Base-by-base conservation (phyloP, 2,797 vertebrate species). In the Syndactyla subalaris region DNA sequence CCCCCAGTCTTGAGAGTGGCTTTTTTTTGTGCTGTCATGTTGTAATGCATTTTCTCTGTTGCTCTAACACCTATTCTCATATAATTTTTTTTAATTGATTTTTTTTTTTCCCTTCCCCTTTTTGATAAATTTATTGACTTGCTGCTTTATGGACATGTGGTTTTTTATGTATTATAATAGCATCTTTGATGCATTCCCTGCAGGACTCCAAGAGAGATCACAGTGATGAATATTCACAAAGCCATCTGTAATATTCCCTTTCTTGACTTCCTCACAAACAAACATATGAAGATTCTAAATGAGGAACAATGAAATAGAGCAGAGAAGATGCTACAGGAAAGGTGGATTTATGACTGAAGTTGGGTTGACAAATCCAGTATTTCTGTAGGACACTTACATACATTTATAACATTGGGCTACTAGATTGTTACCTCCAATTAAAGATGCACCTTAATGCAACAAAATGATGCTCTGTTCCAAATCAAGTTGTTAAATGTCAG, bases 261-360 rank as follows among this genome's bases (percentile, higher is more conserved):
- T 95, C 99, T 99, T 95, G 99, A 99, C 98, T 99, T 99, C 97
- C 98, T 99, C 93, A 99, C 99, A 89, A 99, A 99, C 98, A 97
- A 98, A 81, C 98, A 99, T 98, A 99, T 99, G 99, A 99, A 99
- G 75, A 98, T 98, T 95, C 84, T 99, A 96, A 96, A 98, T 38
- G 98, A 99, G 95, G 98, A 99, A 46, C 98, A 97, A 71, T 98
- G 96, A 98, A 79, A 51, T 65, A 94, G 81, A 95, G 45, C 67
- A 80, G 84, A 91, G 89, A 89, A 93, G 91, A 85, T 58, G 66
- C 79, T 87, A 75, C 72, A 39, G 88, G 70, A 93, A 94, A 89
- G 82, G 84, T 90, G 93, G 86, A 92, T 84, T 90, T 85, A 82
- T 93, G 88, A 83, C 66, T 36, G 93, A 84, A 83, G 89, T 78